These are phyloP conservation scores for Meliscaeva auricollis DNA, from an alignment of 2,888 invertebrate species.

Conservation along the genomic window DNA sequence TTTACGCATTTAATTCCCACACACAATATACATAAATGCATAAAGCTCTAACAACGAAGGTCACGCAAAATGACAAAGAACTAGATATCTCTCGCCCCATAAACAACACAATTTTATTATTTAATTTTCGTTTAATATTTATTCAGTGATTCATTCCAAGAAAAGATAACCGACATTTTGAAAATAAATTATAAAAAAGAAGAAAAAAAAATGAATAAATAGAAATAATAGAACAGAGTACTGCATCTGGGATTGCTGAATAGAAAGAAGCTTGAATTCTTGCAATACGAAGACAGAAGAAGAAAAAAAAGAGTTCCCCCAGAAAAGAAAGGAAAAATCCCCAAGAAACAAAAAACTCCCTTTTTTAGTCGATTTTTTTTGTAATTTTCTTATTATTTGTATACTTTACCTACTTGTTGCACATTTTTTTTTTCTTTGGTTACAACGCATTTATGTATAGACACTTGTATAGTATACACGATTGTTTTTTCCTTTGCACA, in stretches of 20 bases:
- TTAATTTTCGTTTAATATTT: conserved; percentile 49
- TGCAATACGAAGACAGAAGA: conserved; percentile 1
- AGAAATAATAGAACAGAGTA: conserved; percentile 36
- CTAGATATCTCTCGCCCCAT: conserved; percentile 38
- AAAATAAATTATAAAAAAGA: conserved; percentile 19
- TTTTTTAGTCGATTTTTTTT: conserved; percentile 37
- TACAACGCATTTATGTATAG: conserved; percentile 39
- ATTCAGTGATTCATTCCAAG: conserved; percentile 56
- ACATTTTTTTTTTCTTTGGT: conserved; percentile 33
- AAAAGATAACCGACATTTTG: conserved; percentile 72
- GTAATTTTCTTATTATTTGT: conserved; percentile 36
- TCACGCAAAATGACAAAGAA: conserved; percentile 65
- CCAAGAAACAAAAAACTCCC: conserved; percentile 40
- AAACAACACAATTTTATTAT: conserved; percentile 38
- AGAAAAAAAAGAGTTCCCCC: conserved; percentile 39
- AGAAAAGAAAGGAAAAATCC: conserved; percentile 31
- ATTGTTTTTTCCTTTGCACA: conserved; percentile 59
- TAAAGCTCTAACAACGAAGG: conserved; percentile 60
- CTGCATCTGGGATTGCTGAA: conserved; percentile 61
- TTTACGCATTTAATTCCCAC: conserved; percentile 58
- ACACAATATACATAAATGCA: conserved; percentile 55
- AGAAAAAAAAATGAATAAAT: conserved; percentile 24
- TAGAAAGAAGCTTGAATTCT: conserved; percentile 30
- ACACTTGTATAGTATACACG: conserved; percentile 54
- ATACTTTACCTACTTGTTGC: conserved; percentile 71